Conservation (phyloP, 2,797 vertebrate species). For the Epinephelus coioides region DNA sequence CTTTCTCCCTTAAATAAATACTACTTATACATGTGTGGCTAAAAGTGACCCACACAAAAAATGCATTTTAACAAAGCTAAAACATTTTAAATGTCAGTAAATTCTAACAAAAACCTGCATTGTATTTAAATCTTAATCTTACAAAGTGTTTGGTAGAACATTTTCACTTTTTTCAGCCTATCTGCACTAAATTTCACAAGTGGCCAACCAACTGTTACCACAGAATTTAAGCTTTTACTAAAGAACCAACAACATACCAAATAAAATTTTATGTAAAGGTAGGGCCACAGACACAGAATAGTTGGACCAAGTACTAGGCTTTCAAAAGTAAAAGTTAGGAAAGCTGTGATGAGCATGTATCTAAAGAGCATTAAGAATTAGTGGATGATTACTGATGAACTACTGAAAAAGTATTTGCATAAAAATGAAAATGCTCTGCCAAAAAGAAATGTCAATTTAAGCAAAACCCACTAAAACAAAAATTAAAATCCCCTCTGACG, state of each 20-base stretch:
- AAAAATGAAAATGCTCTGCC: slow-evolving; percentile 79
- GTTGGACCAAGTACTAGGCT: slow-evolving; percentile 1
- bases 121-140: slow-evolving; percentile 38
- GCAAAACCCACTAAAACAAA: slow-evolving; percentile 46
- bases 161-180: slow-evolving; percentile 72
- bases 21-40: slow-evolving; percentile 45
- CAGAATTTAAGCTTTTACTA: slow-evolving; percentile 13
- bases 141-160: slow-evolving; percentile 75
- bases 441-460: slow-evolving; percentile 59
- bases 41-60: slow-evolving; percentile 39
- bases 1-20: slow-evolving; percentile 34
- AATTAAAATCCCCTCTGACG: slow-evolving; percentile 62
- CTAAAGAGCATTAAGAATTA: slow-evolving; percentile 26
- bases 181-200: slow-evolving; percentile 13
- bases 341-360: slow-evolving; percentile 4
- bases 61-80: slow-evolving; percentile 13
- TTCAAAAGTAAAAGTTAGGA: slow-evolving; percentile 7
- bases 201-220: slow-evolving; percentile 8
- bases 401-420: slow-evolving; percentile 28
- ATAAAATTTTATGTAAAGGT: neutral
- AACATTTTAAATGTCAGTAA: slow-evolving; percentile 33
- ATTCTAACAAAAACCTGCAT: slow-evolving; percentile 23
- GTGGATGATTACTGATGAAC: slow-evolving; percentile 8
- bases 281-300: slow-evolving; percentile 8
- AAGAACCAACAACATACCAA: slow-evolving; percentile 14